Evolutionary conservation across 2,797 vertebrate genomes (phyloP).

Genomic region (Helicolenus hilgendorfi): DNA sequence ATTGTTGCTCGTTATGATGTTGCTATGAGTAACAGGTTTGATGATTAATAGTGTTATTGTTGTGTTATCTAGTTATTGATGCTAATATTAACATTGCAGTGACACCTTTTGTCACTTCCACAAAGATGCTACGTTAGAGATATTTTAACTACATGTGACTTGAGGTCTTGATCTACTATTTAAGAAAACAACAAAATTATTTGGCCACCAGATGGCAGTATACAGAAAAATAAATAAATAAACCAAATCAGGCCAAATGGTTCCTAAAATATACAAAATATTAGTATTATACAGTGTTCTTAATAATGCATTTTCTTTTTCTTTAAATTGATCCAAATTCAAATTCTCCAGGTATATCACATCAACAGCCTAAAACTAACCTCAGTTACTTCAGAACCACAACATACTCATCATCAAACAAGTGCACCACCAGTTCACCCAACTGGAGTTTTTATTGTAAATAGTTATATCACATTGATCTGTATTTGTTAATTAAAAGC

Average conservation of each 20-base stretch:
- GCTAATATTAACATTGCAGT: not conserved
- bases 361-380: not conserved
- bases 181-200: not conserved
- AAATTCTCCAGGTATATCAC: not conserved
- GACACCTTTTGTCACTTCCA: not conserved
- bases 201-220: not conserved
- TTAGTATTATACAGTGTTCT: not conserved
- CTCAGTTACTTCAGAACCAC: not conserved
- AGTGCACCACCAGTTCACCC: too few species aligned
- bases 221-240: not conserved
- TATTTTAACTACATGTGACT: not conserved
- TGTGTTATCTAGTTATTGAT: not conserved
- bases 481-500: too few species aligned
- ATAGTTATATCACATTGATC: too few species aligned
- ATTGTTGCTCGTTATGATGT: not conserved
- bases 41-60: not conserved
- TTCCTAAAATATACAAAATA: not conserved
- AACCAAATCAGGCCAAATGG: not conserved
- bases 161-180: not conserved
- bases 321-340: not conserved
- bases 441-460: too few species aligned
- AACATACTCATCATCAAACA: not conserved
- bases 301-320: not conserved
- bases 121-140: accelerated
- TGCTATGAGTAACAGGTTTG: not conserved